Percentiles rank a stretch among this genome's conserved stretches.
Conservation (phyloP, 2,797 vertebrate species). For the Peromyscus nudipes region DNA sequence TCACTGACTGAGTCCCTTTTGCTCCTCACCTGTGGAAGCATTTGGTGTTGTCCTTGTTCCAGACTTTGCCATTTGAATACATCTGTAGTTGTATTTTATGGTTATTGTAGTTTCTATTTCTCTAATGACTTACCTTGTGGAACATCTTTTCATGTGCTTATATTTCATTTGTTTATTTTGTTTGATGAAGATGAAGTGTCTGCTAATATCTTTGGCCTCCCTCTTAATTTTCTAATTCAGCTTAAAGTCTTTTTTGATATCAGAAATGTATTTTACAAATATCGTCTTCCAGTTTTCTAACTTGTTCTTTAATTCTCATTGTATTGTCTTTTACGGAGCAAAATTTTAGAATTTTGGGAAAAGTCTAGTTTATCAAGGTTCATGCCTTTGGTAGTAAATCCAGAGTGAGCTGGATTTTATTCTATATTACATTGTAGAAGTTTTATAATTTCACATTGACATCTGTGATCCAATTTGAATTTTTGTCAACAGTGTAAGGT, state of each 20-base stretch:
- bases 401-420: not conserved
- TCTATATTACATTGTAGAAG: not conserved
- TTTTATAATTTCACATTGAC: not conserved
- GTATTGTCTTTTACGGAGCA: not conserved
- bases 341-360: not conserved
- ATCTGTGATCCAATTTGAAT: not conserved
- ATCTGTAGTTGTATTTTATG: not conserved
- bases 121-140: not conserved
- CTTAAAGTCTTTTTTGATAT: not conserved
- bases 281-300: not conserved
- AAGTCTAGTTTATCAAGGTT: not conserved
- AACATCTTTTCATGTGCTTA: not conserved
- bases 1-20: not conserved
- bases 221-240: not conserved
- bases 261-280: not conserved
- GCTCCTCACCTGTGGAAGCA: not conserved
- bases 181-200: not conserved
- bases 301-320: not conserved
- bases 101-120: not conserved
- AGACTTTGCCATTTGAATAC: not conserved
- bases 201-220: not conserved
- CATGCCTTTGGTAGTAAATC: not conserved
- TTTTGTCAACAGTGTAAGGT: not conserved
- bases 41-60: not conserved
- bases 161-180: not conserved